Base-by-base conservation (phyloP, 2,888 invertebrate species). In the Candidula unifasciata region DNA sequence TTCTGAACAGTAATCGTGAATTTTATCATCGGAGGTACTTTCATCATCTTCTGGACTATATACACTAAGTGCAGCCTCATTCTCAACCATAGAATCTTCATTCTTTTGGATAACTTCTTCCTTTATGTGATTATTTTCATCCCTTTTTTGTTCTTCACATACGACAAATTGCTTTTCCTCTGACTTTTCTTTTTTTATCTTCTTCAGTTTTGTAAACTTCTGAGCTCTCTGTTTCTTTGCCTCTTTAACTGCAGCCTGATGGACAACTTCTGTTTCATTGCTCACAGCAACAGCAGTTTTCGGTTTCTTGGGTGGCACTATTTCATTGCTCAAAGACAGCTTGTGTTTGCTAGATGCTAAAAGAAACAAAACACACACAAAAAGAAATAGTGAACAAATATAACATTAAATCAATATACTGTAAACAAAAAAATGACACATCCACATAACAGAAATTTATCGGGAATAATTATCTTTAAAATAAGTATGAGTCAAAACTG, bases 191-290 rank as follows among this genome's bases (percentile, higher is more conserved):
- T 79, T 79, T 30, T 44, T 37, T 18, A 64, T 21, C 33, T 79
- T 79, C 66, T 68, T 79, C 33, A 79, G 68, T 68, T 66, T 66
- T 33, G 79, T 79, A 79, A 79, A 78, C 37, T 37, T 35, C 78
- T 64, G 60, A 64, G 35, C 64, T 68, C 66, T 66, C 6, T 44
- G 44, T 68, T 66, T 44, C 27, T 66, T 79, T 21, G 27, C 10
- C 66, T 66, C 66, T 66, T 68, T 79, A 24, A 30, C 24, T 33
- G n/a, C 35, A 24, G n/a, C 35, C n/a, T 64, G 77, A 30, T 52
- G 79, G n/a, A 66, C 44, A 79, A 27, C 1, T 44, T 79, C 79
- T 66, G 64, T 21, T 37, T 78, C 64, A 33, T 60, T 78, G n/a
- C 60, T 78, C 16, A 78, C n/a, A 35, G 77, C 18, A 44, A 10